Conservation (phyloP, 2,113 vertebrate genomes). For the Psittacula cyanocephala region DNA sequence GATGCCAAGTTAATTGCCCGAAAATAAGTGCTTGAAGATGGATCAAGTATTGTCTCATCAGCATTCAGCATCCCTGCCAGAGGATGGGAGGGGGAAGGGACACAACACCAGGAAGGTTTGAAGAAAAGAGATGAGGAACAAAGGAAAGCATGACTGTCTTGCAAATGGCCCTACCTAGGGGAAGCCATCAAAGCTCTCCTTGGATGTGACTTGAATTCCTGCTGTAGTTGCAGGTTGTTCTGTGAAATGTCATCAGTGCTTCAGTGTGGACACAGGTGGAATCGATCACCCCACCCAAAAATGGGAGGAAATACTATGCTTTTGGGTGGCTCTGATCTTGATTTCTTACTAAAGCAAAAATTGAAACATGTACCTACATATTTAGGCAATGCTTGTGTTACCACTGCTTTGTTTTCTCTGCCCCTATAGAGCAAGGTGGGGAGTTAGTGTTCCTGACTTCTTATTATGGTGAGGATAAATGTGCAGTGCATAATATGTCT, state of each 20-base stretch:
- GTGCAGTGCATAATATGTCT: not conserved
- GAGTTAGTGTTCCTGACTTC: not conserved
- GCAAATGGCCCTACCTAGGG: not conserved
- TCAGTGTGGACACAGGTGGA: not conserved
- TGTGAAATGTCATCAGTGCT: not conserved
- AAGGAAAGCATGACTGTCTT: not conserved
- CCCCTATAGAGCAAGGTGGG: not conserved
- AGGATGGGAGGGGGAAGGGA: not conserved
- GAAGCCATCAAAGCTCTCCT: not conserved
- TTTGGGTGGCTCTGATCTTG: not conserved
- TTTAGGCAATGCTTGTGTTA: not conserved
- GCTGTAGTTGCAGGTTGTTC: not conserved
- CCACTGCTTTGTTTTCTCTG: not conserved
- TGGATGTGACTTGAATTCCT: not conserved
- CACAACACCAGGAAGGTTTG: not conserved
- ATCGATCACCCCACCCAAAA: not conserved
- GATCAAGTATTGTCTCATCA: conserved; percentile 66
- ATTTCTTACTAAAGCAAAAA: not conserved
- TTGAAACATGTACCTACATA: not conserved
- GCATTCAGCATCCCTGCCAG: conserved; percentile 47
- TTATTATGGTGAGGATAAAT: not conserved
- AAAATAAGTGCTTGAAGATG: conserved; percentile 65
- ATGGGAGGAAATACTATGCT: not conserved
- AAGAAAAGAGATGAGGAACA: not conserved
- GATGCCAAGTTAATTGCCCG: conserved; percentile 66